Base-by-base conservation (phyloP, 2,113 vertebrate species). In the Takifugu flavidus region DNA sequence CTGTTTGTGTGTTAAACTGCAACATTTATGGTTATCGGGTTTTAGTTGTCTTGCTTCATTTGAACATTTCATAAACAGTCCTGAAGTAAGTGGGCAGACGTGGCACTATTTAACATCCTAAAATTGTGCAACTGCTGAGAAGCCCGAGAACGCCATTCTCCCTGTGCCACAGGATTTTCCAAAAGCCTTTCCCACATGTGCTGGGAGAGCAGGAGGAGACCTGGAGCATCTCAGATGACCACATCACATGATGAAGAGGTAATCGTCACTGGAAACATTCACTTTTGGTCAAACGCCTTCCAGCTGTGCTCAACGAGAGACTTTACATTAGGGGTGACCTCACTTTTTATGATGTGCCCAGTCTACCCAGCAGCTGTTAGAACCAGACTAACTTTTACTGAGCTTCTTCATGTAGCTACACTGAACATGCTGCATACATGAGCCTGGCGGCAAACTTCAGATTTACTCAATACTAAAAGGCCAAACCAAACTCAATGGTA, bases 251-350 rank as follows among this genome's bases (percentile, higher is more conserved):
- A 67, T 68, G 70, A 46, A 68, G 54, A 72, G 71, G 72, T 77
- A 70, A 75, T 80, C 78, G 69, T 63, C 58, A 28, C 49, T 67
- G 58, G 63, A 75, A 86, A 80, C 57, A 70, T 43, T 68, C 15
- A 31, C 52, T 84, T 20, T 66, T 59, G 34, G 61, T 72, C 65
- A 74, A 57, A 51, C 55, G 65, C 71, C 53, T 56, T 75, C 56
- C 82, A 83, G 78, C 79, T 78, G 76, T 72, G 53, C 70, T 72
- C 57, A 80, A 49, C 64, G 59, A 78, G 62, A 74, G 77, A 85
- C 70, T 74, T 75, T 80, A 59, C 46, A 52, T 59, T 78, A 59
- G 49, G 26, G 1, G 75, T 90, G 80, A 90, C 85, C 79, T 92
- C 87, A 90, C 59, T 72, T 61, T 67, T 57, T 80, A 62, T 64